Evolutionary conservation across 2,113 vertebrate species (phyloP), one percentile per base, ranked within the genome.

Genomic region (Ochotona princeps): DNA sequence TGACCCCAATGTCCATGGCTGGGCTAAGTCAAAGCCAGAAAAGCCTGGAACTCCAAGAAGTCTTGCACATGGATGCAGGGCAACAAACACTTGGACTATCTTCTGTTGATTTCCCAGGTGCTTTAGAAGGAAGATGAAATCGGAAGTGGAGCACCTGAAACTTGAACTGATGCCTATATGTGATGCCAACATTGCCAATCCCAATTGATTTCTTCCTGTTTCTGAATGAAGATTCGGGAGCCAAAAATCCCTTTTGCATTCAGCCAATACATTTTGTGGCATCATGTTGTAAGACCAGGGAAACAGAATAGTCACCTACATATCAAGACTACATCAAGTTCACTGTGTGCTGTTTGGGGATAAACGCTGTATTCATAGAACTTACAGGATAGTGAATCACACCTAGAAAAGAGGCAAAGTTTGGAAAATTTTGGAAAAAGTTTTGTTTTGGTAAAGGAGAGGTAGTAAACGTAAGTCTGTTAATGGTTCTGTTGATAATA

Each of bases 391-490:
- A 30, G 3, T 32, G 65, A 23, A 78, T 5, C 49, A 54, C 17
- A 32, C 20, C 49, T 49, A 44, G 14, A 91, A 61, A n/a, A 44
- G 18, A 7, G 8, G 21, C 8, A 10, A 88, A 69, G 18, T 70
- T 23, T 70, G 47, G 63, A 20, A 14, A 30, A 18, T 54, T 5
- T 44, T 18, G 21, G 26, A 67, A n/a, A 83, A 69, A 44, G 38
- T 44, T 44, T 44, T 44, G 6, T 44, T 44, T 44, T 44, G 38
- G 6, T 44, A 44, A 4, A 44, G 38, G 1, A 20, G 15, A 47
- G 38, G 32, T 87, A 17, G 76, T 13, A 95, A 83, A 63, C 89
- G 5, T 26, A 84, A 81, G 14, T 61, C 49, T 80, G 83, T 72
- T 21, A 21, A 18, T 61, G 23, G 60, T 91, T 63, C 51, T 61